These are phyloP conservation scores for Remorina albescens DNA, from an alignment of 2,797 vertebrate genomes.

Conservation along the genomic window DNA sequence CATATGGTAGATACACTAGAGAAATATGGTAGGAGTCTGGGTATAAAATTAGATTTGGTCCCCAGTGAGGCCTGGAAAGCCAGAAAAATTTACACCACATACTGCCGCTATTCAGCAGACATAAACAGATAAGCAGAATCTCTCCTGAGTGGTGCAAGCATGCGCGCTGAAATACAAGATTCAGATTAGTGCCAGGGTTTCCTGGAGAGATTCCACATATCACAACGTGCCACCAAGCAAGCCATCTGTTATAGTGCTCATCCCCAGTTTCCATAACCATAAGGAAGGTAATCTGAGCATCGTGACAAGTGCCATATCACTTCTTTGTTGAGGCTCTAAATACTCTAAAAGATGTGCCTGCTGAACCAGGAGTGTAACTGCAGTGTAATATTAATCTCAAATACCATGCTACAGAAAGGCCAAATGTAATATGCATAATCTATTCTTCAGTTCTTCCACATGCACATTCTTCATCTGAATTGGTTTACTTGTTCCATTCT, in stretches of 20 bases:
- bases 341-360: background rate
- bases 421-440: conserved; percentile 14
- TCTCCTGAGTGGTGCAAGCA: conserved; percentile 1
- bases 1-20: conserved; percentile 14
- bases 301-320: background rate
- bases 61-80: background rate
- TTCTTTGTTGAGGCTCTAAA: background rate
- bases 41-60: conserved; percentile 26
- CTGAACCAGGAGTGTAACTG: conserved; percentile 3
- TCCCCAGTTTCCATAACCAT: conserved; percentile 9
- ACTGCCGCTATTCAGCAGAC: background rate
- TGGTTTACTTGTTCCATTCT: conserved; percentile 52
- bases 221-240: conserved; percentile 54
- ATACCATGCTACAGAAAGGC: conserved; percentile 3
- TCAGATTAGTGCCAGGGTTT: conserved; percentile 47
- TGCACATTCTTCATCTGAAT: conserved; percentile 53
- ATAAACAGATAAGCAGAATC: background rate
- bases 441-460: background rate
- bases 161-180: conserved; percentile 8
- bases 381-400: background rate
- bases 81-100: background rate
- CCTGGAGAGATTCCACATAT: conserved; percentile 47
- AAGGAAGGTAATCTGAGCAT: conserved; percentile 36
- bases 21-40: conserved; percentile 9
- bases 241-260: conserved; percentile 69